Conservation (phyloP, 2,113 vertebrate species). For the Pelecanoides urinatrix region DNA sequence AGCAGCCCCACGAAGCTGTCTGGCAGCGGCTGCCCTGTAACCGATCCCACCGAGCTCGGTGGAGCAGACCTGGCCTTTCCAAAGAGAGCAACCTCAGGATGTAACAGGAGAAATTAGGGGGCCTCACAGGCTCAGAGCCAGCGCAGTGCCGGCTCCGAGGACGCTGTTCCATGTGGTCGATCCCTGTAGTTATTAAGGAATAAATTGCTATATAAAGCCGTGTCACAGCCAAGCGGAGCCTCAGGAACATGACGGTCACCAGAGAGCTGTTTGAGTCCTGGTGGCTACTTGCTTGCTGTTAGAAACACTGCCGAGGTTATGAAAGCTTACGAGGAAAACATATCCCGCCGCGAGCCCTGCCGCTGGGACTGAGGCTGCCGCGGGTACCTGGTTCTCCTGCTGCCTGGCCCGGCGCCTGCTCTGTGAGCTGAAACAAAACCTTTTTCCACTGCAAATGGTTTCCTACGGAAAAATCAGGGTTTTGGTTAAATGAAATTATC, state of each 20-base stretch:
- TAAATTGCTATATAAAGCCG: background rate
- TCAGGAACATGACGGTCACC: constrained; percentile 6
- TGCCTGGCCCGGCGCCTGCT: background rate
- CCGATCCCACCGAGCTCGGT: background rate
- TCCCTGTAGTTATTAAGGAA: constrained; percentile 24
- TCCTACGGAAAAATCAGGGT: background rate
- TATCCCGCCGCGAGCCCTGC: background rate
- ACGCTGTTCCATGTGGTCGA: background rate
- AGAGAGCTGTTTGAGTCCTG: constrained; percentile 5
- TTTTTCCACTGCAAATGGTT: background rate
- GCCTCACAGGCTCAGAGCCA: constrained; percentile 24
- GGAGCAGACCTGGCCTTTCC: background rate
- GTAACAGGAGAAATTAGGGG: constrained; percentile 34
- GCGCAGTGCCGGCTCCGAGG: background rate
- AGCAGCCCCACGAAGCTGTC: background rate
- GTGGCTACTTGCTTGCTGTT: constrained; percentile 27
- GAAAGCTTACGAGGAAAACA: background rate
- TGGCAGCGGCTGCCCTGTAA: background rate
- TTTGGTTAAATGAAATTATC: background rate
- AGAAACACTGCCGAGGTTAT: background rate
- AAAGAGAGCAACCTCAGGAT: background rate
- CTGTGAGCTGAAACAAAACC: background rate
- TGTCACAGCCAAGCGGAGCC: background rate
- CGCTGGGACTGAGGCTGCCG: background rate
- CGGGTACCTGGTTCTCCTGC: background rate